A percentile compares a stretch with the other conserved stretches of the same genome.
Evolutionary conservation across 2,113 vertebrate species (phyloP).

Genomic region (Chroicocephalus ridibundus): DNA sequence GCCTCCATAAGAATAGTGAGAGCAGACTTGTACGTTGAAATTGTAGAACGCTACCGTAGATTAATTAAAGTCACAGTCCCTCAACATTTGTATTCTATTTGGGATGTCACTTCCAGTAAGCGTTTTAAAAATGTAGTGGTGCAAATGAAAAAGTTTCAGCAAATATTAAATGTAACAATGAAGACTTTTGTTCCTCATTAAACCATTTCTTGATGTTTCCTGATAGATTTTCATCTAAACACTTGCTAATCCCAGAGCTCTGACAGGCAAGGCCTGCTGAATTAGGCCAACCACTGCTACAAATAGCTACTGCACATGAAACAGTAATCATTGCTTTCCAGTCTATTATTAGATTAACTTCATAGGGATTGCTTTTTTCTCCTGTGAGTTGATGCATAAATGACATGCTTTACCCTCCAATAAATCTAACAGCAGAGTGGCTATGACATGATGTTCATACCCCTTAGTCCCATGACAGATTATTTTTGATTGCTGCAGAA

Average conservation of each 20-base stretch:
- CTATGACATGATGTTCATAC: conserved; percentile 75
- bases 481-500: conserved; percentile 77
- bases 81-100: conserved; percentile 15
- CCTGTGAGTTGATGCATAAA: conserved; percentile 80
- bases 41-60: neutral
- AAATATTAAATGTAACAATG: conserved; percentile 17
- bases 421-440: conserved; percentile 77
- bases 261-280: conserved; percentile 65
- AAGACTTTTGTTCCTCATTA: conserved; percentile 68
- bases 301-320: conserved; percentile 76
- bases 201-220: conserved; percentile 67
- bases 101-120: conserved; percentile 37
- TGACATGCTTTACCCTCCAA: conserved; percentile 79
- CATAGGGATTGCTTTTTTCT: conserved; percentile 77
- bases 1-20: neutral
- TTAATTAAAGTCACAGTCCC: neutral
- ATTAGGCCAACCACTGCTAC: conserved; percentile 74
- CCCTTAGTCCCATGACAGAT: conserved; percentile 73
- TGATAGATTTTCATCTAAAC: conserved; percentile 59
- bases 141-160: conserved; percentile 16
- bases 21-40: neutral
- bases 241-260: conserved; percentile 71
- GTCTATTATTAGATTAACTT: conserved; percentile 83
- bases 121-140: conserved; percentile 11
- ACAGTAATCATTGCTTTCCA: conserved; percentile 78